Percentiles rank a stretch among this genome's conserved stretches.
These are phyloP conservation scores for Zapus hudsonius DNA, from an alignment of 2,113 vertebrate species.

Conservation along the genomic window DNA sequence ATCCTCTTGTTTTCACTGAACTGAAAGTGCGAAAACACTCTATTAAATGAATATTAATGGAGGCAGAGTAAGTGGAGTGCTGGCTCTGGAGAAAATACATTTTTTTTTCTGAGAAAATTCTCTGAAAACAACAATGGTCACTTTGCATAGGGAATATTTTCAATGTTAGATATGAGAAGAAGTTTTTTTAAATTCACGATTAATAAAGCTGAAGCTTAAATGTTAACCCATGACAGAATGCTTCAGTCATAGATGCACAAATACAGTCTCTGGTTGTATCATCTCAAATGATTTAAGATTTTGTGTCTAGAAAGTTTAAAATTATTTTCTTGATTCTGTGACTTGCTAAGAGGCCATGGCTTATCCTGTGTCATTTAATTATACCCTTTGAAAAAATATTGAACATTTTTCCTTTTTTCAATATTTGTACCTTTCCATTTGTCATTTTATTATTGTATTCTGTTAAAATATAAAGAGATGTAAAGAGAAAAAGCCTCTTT, in stretches of 20 bases:
- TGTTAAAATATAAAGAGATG: not conserved
- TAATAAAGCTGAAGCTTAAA: not conserved
- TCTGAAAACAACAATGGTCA: not conserved
- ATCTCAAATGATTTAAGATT: not conserved
- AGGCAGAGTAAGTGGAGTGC: not conserved
- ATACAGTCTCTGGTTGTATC: not conserved
- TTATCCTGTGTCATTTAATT: too few species aligned
- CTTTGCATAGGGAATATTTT: not conserved
- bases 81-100: not conserved
- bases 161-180: not conserved
- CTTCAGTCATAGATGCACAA: not conserved
- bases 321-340: not conserved
- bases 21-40: constrained; percentile 7
- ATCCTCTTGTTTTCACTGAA: not conserved
- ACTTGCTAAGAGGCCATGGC: too few species aligned
- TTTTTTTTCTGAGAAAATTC: constrained; percentile 21
- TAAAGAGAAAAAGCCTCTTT: not conserved
- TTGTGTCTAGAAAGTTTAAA: not conserved
- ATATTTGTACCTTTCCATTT: not conserved
- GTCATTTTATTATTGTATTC: not conserved
- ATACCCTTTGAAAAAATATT: not conserved
- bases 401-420: not conserved
- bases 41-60: not conserved
- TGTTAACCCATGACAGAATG: not conserved
- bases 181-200: not conserved